phyloP scores from a whole-genome alignment of 2,797 vertebrate genomes.

The Cirrhinus mrigala region DNA sequence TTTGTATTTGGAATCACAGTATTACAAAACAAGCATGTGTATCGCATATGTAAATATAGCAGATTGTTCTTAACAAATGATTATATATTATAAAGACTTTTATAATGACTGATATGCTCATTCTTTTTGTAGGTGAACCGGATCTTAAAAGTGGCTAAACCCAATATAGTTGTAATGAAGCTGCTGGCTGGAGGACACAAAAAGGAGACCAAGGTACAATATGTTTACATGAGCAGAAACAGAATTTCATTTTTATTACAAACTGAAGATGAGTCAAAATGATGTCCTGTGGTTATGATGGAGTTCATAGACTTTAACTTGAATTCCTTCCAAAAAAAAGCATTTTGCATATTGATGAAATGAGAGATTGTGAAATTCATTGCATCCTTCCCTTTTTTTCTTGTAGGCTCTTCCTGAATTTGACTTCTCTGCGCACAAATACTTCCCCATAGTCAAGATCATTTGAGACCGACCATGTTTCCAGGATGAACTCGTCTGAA shows the following conservation, averaged over 20 bases:
- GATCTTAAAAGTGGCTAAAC: slow-evolving; percentile 97
- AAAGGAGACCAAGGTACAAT: slow-evolving; percentile 93
- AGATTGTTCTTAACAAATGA: neutral
- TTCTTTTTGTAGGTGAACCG: slow-evolving; percentile 84
- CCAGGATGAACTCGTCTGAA: neutral
- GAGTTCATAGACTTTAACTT: neutral
- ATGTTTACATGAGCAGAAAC: neutral
- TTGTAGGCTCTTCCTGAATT: slow-evolving; percentile 94
- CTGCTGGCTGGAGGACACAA: slow-evolving; percentile 97
- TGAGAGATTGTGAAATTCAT: neutral
- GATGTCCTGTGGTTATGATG: neutral
- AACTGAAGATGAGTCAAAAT: neutral
- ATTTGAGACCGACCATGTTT: slow-evolving; percentile 70
- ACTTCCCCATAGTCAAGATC: slow-evolving; percentile 97
- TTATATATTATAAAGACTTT: neutral
- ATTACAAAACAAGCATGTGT: too few relatives aligned
- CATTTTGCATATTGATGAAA: neutral
- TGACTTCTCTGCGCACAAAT: slow-evolving; percentile 97
- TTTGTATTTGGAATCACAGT: neutral
- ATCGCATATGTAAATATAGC: too few relatives aligned
- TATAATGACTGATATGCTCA: neutral
- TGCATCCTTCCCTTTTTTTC: slow-evolving; percentile 39
- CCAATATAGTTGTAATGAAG: slow-evolving; percentile 98
- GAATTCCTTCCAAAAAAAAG: neutral
- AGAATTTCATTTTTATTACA: neutral